Base-by-base conservation (phyloP, 2,113 vertebrate species). In the Psettodes erumei region DNA sequence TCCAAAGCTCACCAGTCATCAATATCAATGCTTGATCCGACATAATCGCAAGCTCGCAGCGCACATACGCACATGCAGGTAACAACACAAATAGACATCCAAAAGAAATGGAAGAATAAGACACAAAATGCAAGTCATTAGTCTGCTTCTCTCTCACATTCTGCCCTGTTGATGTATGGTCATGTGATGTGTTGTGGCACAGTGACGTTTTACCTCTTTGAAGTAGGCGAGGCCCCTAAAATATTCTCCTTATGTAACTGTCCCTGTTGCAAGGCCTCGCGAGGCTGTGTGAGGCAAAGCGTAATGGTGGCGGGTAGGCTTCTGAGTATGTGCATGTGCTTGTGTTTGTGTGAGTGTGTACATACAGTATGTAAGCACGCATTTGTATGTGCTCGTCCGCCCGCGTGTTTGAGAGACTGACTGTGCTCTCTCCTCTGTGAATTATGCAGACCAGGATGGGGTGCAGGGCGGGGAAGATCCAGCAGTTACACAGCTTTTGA, bases 181-280 rank as follows among this genome's bases (percentile, higher is more conserved):
- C 54, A 23, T 60, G 85, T 88, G 81, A 89, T 83, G 81, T 76
- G 64, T 74, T 73, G 72, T 84, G 81, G 78, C 85, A 86, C 75
- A 60, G 75, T 84, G 82, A 88, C 60, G 85, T 85, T 83, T 79
- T 75, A 79, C 71, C 65, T 74, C 83, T 91, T 86, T 90, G 85
- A 90, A 89, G 87, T 79, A 70, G 82, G 65, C 81, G 62, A 86
- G 75, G 77, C 53, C 86, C 89, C 78, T 16, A 89, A 90, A 92
- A 93, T 85, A 86, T 83, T 89, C 81, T 71, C 56, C 85, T 92
- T 93, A 93, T 86, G 84, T 93, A 93, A 92, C 88, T 87, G 89
- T 88, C 81, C 88, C 71, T 80, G 73, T 86, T 88, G 76, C 67
- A 50, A 79, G 79, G 85, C 69, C 54, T 19, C 60, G 64, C 40